phyloP scores from a whole-genome alignment of 1,140 invertebrate species.

The Telenomus remus region DNA sequence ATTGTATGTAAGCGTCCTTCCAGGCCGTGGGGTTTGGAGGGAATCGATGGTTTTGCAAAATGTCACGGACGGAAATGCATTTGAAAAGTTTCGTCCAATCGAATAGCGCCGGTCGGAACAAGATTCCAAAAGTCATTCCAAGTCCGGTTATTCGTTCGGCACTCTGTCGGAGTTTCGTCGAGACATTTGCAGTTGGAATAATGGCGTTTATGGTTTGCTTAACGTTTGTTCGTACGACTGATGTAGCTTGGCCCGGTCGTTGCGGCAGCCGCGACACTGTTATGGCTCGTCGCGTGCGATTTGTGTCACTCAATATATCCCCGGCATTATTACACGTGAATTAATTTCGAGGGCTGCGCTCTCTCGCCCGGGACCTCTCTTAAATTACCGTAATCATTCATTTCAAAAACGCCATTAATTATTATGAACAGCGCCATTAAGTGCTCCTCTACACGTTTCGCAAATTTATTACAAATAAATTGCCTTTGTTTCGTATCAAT shows the following conservation, averaged over 20 bases:
- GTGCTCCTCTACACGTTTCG: too few species aligned
- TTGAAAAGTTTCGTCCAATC: slow-evolving; percentile 14
- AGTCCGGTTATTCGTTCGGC: slow-evolving; percentile 5
- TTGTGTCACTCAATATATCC: slow-evolving; percentile 25
- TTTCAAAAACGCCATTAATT: slow-evolving; percentile 33
- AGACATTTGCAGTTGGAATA: slow-evolving; percentile 45
- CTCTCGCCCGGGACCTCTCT: slow-evolving; percentile 3
- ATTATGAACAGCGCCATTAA: slow-evolving; percentile 5
- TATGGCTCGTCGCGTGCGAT: slow-evolving; percentile 37
- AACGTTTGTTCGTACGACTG: slow-evolving; percentile 20
- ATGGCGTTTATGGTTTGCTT: slow-evolving; percentile 34
- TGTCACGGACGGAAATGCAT: slow-evolving; percentile 6
- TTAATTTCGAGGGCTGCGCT: slow-evolving; percentile 17
- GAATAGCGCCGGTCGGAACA: neutral
- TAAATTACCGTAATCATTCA: slow-evolving; percentile 31
- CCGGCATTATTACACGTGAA: slow-evolving; percentile 27
- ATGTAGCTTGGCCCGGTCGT: slow-evolving; percentile 19
- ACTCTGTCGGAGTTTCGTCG: slow-evolving; percentile 10
- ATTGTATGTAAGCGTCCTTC: neutral
- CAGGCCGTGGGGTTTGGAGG: neutral
- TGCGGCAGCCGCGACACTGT: slow-evolving; percentile 43
- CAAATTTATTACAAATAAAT: too few species aligned
- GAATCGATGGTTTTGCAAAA: slow-evolving; percentile 8
- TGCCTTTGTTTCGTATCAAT: too few species aligned
- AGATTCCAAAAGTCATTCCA: slow-evolving; percentile 20